A percentile compares a stretch with the other conserved stretches of the same genome.
These are phyloP conservation scores for Cuculus canorus DNA, from an alignment of 2,797 vertebrate species.

Conservation along the genomic window DNA sequence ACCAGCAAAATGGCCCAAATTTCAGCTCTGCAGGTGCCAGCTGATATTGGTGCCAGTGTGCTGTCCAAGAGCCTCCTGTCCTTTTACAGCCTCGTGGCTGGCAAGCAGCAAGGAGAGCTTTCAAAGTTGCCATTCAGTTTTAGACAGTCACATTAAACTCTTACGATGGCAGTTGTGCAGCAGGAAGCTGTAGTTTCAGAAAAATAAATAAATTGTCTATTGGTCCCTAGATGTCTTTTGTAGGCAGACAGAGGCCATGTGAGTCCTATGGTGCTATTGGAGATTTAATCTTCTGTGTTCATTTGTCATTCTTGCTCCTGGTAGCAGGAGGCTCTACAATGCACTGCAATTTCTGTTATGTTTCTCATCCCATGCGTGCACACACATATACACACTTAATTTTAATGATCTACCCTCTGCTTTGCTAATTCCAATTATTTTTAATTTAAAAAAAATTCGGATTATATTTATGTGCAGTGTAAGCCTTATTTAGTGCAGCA, in stretches of 20 bases:
- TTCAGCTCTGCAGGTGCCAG: background rate
- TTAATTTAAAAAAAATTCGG: background rate
- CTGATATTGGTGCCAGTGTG: background rate
- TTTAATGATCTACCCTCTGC: accelerated
- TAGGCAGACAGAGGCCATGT: background rate
- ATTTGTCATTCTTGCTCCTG: background rate
- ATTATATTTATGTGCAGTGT: background rate
- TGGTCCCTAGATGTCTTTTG: background rate
- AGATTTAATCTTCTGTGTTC: background rate
- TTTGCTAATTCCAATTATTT: background rate
- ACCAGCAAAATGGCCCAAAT: too few relatives aligned
- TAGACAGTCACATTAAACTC: too few relatives aligned
- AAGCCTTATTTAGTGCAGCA: background rate
- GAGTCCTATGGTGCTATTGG: background rate
- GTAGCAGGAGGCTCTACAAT: background rate
- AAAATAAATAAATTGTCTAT: background rate
- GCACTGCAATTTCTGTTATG: accelerated
- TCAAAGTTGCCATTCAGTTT: too few relatives aligned
- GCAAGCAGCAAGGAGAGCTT: background rate
- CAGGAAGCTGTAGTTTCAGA: too few relatives aligned
- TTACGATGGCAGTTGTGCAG: too few relatives aligned
- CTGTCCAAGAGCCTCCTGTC: background rate
- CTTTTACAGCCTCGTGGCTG: background rate
- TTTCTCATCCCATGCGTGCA: background rate
- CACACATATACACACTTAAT: accelerated